Base-by-base conservation (phyloP, 1,140 invertebrate genomes). In the Contarinia nasturtii region DNA sequence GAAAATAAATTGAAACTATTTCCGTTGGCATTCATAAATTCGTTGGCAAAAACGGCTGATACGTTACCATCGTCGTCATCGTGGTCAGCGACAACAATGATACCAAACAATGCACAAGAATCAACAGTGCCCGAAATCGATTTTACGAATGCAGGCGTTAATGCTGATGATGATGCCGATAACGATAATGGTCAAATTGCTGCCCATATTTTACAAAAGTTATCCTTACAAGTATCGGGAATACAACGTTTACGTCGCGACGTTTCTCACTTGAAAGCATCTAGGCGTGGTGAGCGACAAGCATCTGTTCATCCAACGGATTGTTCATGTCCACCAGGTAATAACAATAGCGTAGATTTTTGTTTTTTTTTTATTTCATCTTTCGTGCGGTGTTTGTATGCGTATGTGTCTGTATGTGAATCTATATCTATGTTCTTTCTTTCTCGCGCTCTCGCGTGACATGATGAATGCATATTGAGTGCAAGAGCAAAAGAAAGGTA, bases 201-300 rank as follows among this genome's bases (percentile, higher is more conserved):
- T 12, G 47, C 49, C 27, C 46, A 49, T 46, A 46, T 48, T 15
- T 38, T 52, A 20, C 48, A 48, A 21, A 44, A 45, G 33, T 37
- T 54, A 40, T 50, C 53, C 17, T 45, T 51, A 11, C 49, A 54
- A 46, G 48, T 52, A 21, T 38, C 59, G 44, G 61, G 63, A 45
- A 49, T 63, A 21, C 60, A 63, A 46, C 59, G 61, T 22, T 49
- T 63, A 46, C 57, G 61, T 1, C 55, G 61, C 33, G 61, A 63
- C 48, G 61, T 63, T 7, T 63, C 61, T 14, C 59, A 63, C 18
- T 48, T 63, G 45, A 57, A 63, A 46, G 42, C 61, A 19, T 57
- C 54, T 19, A 50, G 61, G 22, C 59, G 61, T 8, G 60, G 62
- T 49, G 59, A 63, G 46, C 43, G 48, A 18, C 60, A 63, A 45